Evolutionary conservation across 2,797 vertebrate genomes (phyloP).

Genomic region (Borostomias antarcticus): DNA sequence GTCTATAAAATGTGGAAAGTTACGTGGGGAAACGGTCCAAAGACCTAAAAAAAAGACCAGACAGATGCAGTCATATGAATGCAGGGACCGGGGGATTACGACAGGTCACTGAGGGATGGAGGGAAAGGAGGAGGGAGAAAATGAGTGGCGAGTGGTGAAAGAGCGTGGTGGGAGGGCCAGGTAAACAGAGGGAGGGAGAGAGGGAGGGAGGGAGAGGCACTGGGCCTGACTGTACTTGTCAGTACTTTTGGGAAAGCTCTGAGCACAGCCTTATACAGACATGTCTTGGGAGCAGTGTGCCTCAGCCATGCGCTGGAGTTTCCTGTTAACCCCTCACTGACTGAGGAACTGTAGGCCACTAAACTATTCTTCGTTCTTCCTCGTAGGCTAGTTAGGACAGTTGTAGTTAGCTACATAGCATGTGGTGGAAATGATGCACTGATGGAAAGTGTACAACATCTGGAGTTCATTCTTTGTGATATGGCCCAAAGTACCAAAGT

Average conservation of each 20-base stretch:
- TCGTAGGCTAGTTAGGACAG: too few relatives aligned
- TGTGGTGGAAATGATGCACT: too few relatives aligned
- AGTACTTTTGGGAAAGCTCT: constrained; percentile 66
- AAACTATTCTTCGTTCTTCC: too few relatives aligned
- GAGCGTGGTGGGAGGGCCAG: constrained; percentile 50
- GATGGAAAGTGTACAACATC: too few relatives aligned
- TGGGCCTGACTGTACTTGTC: constrained; percentile 78
- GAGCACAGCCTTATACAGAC: constrained; percentile 77
- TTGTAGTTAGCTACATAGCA: too few relatives aligned
- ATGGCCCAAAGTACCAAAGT: too few relatives aligned
- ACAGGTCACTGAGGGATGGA: constrained; percentile 22
- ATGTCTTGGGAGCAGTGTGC: constrained; percentile 66
- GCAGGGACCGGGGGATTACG: constrained; percentile 25
- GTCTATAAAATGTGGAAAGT: constrained; percentile 36
- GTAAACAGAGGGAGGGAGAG: constrained; percentile 43
- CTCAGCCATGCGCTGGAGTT: constrained; percentile 51
- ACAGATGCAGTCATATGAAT: constrained; percentile 19
- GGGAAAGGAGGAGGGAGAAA: constrained; percentile 1
- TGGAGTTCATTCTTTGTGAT: too few relatives aligned
- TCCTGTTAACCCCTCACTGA: constrained; percentile 77
- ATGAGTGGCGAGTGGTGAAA: constrained; percentile 17
- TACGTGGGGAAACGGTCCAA: constrained; percentile 18
- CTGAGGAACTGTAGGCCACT: constrained; percentile 25
- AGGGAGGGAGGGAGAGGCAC: constrained; percentile 39
- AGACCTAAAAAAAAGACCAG: constrained; percentile 23